Conservation (phyloP, 2,888 invertebrate species). For the Onchidella celtica region DNA sequence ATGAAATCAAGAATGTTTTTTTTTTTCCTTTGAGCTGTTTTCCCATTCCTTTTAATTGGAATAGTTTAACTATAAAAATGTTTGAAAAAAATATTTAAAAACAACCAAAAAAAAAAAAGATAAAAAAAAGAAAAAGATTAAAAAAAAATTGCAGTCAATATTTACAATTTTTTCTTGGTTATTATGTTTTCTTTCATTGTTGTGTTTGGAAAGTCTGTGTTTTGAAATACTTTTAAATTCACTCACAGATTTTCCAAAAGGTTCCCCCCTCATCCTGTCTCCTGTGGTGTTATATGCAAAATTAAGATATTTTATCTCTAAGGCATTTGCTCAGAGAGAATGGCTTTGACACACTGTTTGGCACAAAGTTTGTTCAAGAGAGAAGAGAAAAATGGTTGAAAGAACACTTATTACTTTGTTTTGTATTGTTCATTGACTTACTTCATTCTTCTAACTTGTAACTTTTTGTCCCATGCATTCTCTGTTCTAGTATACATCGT, state of each 20-base stretch:
- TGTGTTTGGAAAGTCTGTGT: constrained; percentile 12
- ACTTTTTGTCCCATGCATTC: no score
- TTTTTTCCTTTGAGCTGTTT: constrained; percentile 12
- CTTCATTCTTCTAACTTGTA: no score
- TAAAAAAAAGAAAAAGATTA: constrained; percentile 1
- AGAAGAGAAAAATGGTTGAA: not conserved
- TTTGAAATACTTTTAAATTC: constrained; percentile 22
- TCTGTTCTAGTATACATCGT: no score
- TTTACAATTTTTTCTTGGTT: constrained; percentile 3
- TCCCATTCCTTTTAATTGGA: not conserved
- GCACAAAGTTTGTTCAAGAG: constrained; percentile 23
- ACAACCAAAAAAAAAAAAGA: constrained; percentile 1
- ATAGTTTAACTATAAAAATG: not conserved
- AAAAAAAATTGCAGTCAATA: constrained; percentile 24
- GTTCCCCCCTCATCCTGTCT: constrained; percentile 19
- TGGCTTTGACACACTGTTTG: constrained; percentile 21
- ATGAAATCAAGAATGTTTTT: not conserved
- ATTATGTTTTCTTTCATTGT: constrained; percentile 5
- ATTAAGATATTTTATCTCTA: not conserved
- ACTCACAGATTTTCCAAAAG: constrained; percentile 26
- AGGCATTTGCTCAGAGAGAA: not conserved
- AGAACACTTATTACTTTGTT: constrained; percentile 13
- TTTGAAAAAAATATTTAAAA: not conserved
- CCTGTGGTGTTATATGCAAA: constrained; percentile 36
- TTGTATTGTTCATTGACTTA: not conserved